Base-by-base conservation (phyloP, 23 tunicate species). In the Botrylloides violaceus region DNA sequence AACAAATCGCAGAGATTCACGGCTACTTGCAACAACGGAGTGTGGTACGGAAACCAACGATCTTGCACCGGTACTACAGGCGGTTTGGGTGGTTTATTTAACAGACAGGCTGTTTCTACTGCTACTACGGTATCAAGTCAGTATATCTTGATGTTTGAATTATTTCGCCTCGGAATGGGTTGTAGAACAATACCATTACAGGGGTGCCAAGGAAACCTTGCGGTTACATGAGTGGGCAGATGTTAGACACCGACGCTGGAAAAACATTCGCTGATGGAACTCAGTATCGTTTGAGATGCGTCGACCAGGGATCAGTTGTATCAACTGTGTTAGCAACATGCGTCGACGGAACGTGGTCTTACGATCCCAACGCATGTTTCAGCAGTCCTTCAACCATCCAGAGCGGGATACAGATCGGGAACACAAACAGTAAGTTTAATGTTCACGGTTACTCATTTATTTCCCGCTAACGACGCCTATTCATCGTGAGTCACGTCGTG, bases 11-110 rank as follows among this genome's bases (percentile, higher is more conserved):
- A 34, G 29, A 27, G 3, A 25, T 63, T 63, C 35, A 9, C 20
- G 4, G 70, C 70, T 19, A 63, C 70, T 15, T 63, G 70, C 29
- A 28, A 3, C 7, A 63, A 63, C 34, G 35, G 35, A 4, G 36
- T 21, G 32, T 63, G 70, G 70, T 31, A 27, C 12, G 32, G 32
- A 19, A 33, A 63, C 3, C 70, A 63, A 63, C 20, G 33, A 7
- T 29, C 32, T 31, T 63, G 70, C 29, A 25, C 20, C 32, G 70
- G 70, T 19, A 28, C 62, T n/a, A n/a, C n/a, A n/a, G 53, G 53
- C 15, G 12, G 9, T 43, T 43, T 43, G 9, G 53, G 53, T 15
- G 15, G 53, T 43, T 15, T 43, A 43, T 43, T 43, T 43, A n/a
- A n/a, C n/a, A n/a, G n/a, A n/a, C n/a, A n/a, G n/a, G n/a, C n/a